Percentiles rank a stretch among this genome's conserved stretches.
phyloP scores from a whole-genome alignment of 1,140 invertebrate genomes.

The Amyelois transitella region DNA sequence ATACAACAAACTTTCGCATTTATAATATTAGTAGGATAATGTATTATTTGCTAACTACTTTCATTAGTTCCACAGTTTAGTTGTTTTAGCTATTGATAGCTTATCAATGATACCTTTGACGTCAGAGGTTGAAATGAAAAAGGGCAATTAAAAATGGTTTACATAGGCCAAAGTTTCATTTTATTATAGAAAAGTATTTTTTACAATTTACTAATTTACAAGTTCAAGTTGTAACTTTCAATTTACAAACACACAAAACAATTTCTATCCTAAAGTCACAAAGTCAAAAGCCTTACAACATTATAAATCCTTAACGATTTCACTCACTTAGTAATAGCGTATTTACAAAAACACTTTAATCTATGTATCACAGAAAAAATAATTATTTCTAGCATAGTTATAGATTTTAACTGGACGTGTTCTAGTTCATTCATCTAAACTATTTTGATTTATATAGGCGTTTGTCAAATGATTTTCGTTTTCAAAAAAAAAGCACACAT shows the following conservation, averaged over 20 bases:
- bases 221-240: conserved; percentile 28
- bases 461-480: background rate
- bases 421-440: background rate
- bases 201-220: conserved; percentile 67
- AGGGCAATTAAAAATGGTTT: conserved; percentile 24
- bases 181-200: conserved; percentile 70
- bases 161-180: conserved; percentile 70
- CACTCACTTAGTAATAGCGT: conserved; percentile 37
- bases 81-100: too few relatives aligned
- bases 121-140: too few relatives aligned
- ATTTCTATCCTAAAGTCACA: conserved; percentile 45
- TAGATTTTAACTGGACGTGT: conserved; percentile 2
- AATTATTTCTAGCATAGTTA: conserved; percentile 49
- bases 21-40: too few relatives aligned
- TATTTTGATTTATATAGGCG: background rate
- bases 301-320: conserved; percentile 30
- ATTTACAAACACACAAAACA: conserved; percentile 22
- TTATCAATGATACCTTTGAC: too few relatives aligned
- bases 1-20: too few relatives aligned
- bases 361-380: conserved; percentile 73
- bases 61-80: too few relatives aligned
- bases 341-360: conserved; percentile 64
- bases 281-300: conserved; percentile 53
- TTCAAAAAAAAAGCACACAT: background rate
- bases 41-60: too few relatives aligned